phyloP scores from a whole-genome alignment of 2,888 invertebrate genomes.

The Athalia cordata region DNA sequence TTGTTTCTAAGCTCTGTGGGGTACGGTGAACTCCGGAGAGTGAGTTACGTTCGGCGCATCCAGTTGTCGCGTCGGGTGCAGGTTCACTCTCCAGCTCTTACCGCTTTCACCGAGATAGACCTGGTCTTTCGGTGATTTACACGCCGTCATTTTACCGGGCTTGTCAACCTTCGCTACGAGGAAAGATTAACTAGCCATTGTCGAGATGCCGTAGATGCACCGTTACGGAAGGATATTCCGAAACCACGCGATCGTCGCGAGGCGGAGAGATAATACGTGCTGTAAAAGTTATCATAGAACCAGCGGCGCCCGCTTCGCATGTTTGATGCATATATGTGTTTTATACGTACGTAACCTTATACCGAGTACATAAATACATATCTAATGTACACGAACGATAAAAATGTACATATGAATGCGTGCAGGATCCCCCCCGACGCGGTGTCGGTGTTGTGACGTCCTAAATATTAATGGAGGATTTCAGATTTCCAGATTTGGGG shows the following conservation, averaged over 20 bases:
- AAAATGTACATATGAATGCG: constrained; percentile 46
- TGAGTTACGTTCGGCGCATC: constrained; percentile 31
- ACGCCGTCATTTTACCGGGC: constrained; percentile 28
- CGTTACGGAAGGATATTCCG: neutral
- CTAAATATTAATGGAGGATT: constrained; percentile 55
- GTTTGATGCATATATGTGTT: neutral
- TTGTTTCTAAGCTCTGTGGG: neutral
- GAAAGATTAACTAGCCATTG: too few relatives aligned
- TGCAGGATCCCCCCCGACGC: neutral
- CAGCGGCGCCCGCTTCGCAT: neutral
- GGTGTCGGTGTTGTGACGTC: constrained; percentile 45
- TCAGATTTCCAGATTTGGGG: constrained; percentile 50
- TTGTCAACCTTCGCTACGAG: constrained; percentile 31
- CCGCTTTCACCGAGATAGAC: constrained; percentile 10
- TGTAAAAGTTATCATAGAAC: too few relatives aligned
- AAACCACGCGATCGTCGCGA: neutral
- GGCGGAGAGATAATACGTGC: neutral
- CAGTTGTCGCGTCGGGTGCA: constrained; percentile 1
- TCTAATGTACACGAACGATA: constrained; percentile 40
- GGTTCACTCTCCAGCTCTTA: neutral
- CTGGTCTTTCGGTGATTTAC: constrained; percentile 39
- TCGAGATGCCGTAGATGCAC: too few relatives aligned
- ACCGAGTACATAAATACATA: constrained; percentile 43
- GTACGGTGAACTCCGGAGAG: constrained; percentile 1
- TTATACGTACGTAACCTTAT: neutral